Evolutionary conservation across 1,140 invertebrate species (phyloP).

Genomic region (Phortica variegata): DNA sequence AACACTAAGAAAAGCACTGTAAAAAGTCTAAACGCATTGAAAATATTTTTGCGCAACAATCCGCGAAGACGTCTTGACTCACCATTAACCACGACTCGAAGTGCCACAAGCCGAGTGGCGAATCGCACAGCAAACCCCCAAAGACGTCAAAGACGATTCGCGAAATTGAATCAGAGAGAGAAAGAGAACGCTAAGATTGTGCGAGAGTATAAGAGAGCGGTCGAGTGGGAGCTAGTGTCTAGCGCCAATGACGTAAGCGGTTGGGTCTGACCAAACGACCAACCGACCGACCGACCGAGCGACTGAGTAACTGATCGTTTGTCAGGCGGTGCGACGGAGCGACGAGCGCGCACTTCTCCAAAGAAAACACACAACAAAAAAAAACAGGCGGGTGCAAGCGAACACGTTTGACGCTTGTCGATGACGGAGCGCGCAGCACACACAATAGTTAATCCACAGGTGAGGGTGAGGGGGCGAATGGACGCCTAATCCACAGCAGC

Average conservation of each 20-base stretch:
- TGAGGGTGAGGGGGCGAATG: slow-evolving; percentile 17
- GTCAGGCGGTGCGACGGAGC: neutral
- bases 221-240: too few relatives aligned
- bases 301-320: neutral
- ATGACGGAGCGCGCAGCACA: slow-evolving; percentile 48
- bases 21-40: too few relatives aligned
- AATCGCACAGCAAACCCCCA: slow-evolving; percentile 32
- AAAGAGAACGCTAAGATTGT: too few relatives aligned
- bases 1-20: too few relatives aligned
- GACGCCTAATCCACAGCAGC: too few relatives aligned
- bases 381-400: too few relatives aligned
- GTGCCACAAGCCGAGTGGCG: slow-evolving; percentile 42
- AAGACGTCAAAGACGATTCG: slow-evolving; percentile 11
- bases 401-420: too few relatives aligned
- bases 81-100: slow-evolving; percentile 47
- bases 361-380: too few relatives aligned
- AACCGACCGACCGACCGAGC: neutral
- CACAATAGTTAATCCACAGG: slow-evolving; percentile 30
- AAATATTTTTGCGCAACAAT: slow-evolving; percentile 19
- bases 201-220: slow-evolving; percentile 20
- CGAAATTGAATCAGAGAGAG: neutral
- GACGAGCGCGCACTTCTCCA: too few relatives aligned
- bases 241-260: slow-evolving; percentile 34
- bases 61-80: slow-evolving; percentile 41
- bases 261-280: slow-evolving; percentile 1